Evolutionary conservation across 2,888 invertebrate species (phyloP), one percentile per base, ranked within the genome.

Genomic region (Cosmia trapezina): DNA sequence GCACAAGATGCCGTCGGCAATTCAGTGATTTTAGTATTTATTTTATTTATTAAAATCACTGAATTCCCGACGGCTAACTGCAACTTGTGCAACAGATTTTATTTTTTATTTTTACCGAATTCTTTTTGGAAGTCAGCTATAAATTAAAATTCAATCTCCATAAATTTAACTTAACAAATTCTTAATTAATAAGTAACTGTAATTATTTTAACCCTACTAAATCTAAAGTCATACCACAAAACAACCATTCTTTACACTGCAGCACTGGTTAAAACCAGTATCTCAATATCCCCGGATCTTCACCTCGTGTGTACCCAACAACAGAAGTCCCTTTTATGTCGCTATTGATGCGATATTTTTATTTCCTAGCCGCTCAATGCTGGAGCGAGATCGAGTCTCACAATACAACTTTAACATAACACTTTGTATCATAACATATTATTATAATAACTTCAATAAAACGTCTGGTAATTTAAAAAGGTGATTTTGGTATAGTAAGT

Each of bases 331-430:
- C 92, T 91, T 93, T 93, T 92, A 94, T 92, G 92, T 83, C 90
- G 88, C 93, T 92, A 94, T 95, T 94, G 94, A 95, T 91, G 93
- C 90, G 93, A 93, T 94, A 94, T 95, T 95, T 95, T 94, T 95
- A 95, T 95, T 95, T 94, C 93, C 92, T 91, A 89, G 83, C 91
- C 92, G 90, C 86, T 92, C 93, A 89, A 92, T 91, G 91, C 89
- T 80, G 67, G 66, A 54, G 61, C 65, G 66, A n/a, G 66, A 73
- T 72, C 73, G 70, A 72, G 66, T 68, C 3, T 76, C 71, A 73
- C 81, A 83, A 83, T 76, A 83, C 80, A 54, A 76, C 70, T 81
- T 73, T 80, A 73, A 76, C 80, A 82, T 76, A 83, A 80, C 67
- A 76, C 69, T 77, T 70, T 61, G 57, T 81, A 79, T 70, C 76